Base-by-base conservation (phyloP, 2,113 vertebrate species). In the Mastomys coucha region DNA sequence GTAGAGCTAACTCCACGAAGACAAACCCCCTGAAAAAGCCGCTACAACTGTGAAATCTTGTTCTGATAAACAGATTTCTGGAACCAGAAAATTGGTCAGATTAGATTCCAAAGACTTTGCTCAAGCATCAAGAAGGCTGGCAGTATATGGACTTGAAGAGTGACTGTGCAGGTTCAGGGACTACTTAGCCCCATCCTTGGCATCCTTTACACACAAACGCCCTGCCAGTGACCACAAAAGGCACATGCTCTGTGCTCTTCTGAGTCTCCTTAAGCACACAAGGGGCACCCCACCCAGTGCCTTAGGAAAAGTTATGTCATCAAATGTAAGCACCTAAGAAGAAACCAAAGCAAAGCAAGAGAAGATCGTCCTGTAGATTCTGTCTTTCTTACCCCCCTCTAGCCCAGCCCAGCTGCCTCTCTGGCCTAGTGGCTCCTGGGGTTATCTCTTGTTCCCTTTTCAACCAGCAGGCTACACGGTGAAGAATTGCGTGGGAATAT, bases 41-140 rank as follows among this genome's bases (percentile, higher is more conserved):
- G 39, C 70, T 3, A 39, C 42, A 42, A 51, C 63, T 53, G 85
- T 69, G 72, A 93, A 87, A 72, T 75, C 91, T 42, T 96, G 63
- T 92, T 97, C 85, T 78, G 94, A 96, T 91, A 76, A 96, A 95
- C 72, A 96, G 78, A 94, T 93, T 97, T 96, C 94, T 2, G 1
- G 94, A 96, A 88, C 22, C 63, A 88, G 96, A 95, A 89, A 93
- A 93, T 4, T 17, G 81, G 87, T 75, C 82, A 45, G 89, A 94
- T 96, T 89, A 76, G 82, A 93, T 93, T 88, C 77, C 94, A 53
- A 67, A 69, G 86, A 17, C 31, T 31, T 73, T 45, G 60, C 49
- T 93, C 69, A 8, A 81, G 26, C 75, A 49, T 86, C 88, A 51
- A 42, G 2, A 60, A 86, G 92, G 82, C 77, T 72, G 67, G 65